These are phyloP conservation scores for Gulo gulo DNA, from an alignment of 2,113 vertebrate genomes.

Conservation along the genomic window DNA sequence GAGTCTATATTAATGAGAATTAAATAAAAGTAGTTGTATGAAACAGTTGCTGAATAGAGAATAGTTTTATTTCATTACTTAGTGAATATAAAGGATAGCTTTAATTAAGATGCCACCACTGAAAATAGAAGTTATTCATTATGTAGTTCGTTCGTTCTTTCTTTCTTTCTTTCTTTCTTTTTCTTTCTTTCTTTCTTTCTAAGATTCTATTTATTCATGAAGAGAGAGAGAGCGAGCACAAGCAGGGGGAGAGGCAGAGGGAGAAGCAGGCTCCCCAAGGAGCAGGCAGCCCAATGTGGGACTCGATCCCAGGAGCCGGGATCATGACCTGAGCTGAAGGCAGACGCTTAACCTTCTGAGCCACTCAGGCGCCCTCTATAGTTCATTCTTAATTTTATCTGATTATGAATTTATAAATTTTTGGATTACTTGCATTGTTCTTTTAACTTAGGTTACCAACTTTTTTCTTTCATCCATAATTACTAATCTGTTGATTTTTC, in stretches of 20 bases:
- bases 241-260: no score
- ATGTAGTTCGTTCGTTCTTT: not conserved
- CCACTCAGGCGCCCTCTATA: not conserved
- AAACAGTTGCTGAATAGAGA: not conserved
- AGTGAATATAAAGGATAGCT: constrained; percentile 8
- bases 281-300: no score
- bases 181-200: not conserved
- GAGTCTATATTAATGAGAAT: not conserved
- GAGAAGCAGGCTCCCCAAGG: no score
- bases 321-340: no score
- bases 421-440: not conserved
- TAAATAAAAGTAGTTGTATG: not conserved
- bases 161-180: not conserved
- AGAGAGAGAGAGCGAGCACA: no score
- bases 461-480: not conserved
- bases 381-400: constrained; percentile 5
- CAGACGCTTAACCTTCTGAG: no score
- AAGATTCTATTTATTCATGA: not conserved
- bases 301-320: no score
- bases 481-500: not conserved
- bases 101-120: not conserved
- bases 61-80: not conserved
- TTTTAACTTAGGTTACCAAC: not conserved
- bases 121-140: not conserved
- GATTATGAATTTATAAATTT: not conserved